Conservation (phyloP, 37 sponge, comb jelly and placozoan species). For the Bolinopsis microptera region DNA sequence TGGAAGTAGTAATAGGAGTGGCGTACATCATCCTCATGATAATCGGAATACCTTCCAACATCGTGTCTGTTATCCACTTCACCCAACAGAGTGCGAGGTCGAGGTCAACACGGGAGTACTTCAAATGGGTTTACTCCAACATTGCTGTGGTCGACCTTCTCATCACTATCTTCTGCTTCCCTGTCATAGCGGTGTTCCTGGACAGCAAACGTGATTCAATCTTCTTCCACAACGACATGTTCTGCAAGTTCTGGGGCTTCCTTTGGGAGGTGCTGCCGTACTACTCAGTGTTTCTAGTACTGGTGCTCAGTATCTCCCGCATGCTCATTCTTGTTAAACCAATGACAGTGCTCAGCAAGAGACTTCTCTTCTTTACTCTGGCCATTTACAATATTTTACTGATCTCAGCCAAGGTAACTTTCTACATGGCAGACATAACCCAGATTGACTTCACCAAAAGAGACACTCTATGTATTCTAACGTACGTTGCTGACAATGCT, state of each 20-base stretch:
- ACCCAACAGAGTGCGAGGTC: not conserved
- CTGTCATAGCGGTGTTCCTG: not conserved
- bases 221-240: not conserved
- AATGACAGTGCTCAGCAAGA: not conserved
- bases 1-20: not conserved
- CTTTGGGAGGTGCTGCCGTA: conserved; percentile 14
- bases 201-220: not conserved
- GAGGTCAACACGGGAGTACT: not conserved
- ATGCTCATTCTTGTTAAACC: conserved; percentile 7
- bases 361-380: not conserved
- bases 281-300: conserved; percentile 30
- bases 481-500: not conserved
- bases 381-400: not conserved
- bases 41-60: conserved; percentile 36
- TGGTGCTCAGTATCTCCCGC: not conserved
- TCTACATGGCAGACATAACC: not conserved
- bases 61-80: conserved; percentile 21
- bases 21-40: conserved; percentile 13
- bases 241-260: conserved; percentile 16
- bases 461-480: conserved; percentile 4
- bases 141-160: not conserved
- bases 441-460: conserved; percentile 20
- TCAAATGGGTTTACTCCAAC: conserved; percentile 36
- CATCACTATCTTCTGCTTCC: not conserved
- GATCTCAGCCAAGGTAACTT: not conserved